Evolutionary conservation across 1,140 invertebrate species (phyloP).

Genomic region (Zophobas morio): DNA sequence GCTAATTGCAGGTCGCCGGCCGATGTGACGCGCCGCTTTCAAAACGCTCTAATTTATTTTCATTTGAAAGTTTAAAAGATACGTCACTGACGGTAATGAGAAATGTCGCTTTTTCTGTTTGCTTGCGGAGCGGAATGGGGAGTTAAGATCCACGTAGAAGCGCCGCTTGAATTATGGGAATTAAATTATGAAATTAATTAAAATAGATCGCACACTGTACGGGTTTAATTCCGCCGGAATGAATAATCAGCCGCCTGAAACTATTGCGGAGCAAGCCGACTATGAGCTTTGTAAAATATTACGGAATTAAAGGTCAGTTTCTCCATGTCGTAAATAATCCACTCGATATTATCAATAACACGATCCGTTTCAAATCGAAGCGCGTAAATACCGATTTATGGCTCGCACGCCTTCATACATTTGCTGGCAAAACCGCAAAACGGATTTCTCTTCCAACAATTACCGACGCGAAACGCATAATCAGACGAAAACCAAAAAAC

Average conservation of each 20-base stretch:
- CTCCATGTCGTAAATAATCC: slow-evolving; percentile 12
- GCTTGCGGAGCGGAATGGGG: not conserved
- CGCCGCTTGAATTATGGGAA: slow-evolving; percentile 10
- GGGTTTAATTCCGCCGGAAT: slow-evolving; percentile 8
- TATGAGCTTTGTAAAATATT: not conserved
- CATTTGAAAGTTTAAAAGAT: slow-evolving; percentile 4
- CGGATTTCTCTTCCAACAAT: not conserved
- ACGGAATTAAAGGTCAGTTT: slow-evolving; percentile 4
- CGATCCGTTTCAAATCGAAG: slow-evolving; percentile 8
- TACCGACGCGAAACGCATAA: not conserved
- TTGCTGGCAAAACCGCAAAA: too few species aligned
- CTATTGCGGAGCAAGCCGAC: not conserved
- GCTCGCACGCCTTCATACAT: not conserved
- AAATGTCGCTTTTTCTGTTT: slow-evolving; percentile 7
- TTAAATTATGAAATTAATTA: slow-evolving; percentile 39
- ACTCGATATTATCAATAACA: slow-evolving; percentile 13
- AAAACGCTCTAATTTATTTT: slow-evolving; percentile 19
- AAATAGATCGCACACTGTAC: slow-evolving; percentile 20
- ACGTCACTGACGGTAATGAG: slow-evolving; percentile 19
- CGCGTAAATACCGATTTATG: not conserved
- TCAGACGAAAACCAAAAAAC: too few species aligned
- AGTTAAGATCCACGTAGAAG: not conserved
- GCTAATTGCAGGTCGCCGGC: slow-evolving; percentile 9
- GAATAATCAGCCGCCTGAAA: slow-evolving; percentile 19
- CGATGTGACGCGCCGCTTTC: slow-evolving; percentile 6